Percentiles rank a stretch among this genome's conserved stretches.
phyloP scores from a whole-genome alignment of 2,888 invertebrate genomes.

The Leptinotarsa rubiginosa region DNA sequence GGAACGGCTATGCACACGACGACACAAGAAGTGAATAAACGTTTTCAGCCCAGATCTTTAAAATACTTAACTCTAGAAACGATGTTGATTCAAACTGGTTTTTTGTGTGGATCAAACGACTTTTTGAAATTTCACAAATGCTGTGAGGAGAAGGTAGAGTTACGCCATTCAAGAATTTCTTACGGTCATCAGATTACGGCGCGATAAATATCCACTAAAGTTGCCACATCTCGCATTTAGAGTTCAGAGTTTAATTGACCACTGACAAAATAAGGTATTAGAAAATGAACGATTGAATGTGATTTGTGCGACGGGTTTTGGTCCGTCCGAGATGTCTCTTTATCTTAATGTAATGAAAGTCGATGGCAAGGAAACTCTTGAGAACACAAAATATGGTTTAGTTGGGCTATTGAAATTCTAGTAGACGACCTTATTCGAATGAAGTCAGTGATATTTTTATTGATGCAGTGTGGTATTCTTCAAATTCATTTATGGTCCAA shows the following conservation, averaged over 20 bases:
- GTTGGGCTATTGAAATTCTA: background rate
- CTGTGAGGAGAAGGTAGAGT: constrained; percentile 19
- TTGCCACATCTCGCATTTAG: constrained; percentile 16
- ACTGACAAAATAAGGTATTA: constrained; percentile 18
- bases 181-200: constrained; percentile 19
- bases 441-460: background rate
- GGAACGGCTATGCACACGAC: constrained; percentile 4
- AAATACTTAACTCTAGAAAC: constrained; percentile 19
- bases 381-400: background rate
- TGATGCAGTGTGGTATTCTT: too few relatives aligned
- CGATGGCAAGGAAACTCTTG: background rate
- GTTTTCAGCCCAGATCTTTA: constrained; percentile 15
- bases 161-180: constrained; percentile 22
- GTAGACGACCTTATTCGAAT: background rate
- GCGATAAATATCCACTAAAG: constrained; percentile 19
- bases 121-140: constrained; percentile 21
- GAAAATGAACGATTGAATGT: constrained; percentile 12
- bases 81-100: constrained; percentile 21
- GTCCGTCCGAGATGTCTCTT: constrained; percentile 2
- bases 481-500: too few relatives aligned
- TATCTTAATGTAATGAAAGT: constrained; percentile 16
- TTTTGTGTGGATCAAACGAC: constrained; percentile 21
- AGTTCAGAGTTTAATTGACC: constrained; percentile 22
- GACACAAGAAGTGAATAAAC: constrained; percentile 13
- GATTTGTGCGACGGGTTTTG: constrained; percentile 13